A percentile compares a stretch with the other conserved stretches of the same genome.
Conservation (phyloP, 30 jellyfish, hydroid and myxozoan genomes). For the Aurelia coerulea region DNA sequence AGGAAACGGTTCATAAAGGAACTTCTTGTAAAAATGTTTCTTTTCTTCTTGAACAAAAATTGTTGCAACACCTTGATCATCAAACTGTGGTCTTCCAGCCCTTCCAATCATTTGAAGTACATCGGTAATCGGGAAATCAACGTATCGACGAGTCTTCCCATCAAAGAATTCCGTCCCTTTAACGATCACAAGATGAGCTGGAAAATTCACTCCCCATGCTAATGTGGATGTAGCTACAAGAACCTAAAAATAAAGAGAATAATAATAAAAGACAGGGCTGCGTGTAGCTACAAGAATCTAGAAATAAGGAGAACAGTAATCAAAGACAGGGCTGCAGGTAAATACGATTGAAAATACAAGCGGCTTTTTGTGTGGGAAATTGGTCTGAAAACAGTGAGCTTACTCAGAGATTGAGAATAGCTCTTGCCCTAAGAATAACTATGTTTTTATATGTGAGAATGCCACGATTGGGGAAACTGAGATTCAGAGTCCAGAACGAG, state of each 20-base stretch:
- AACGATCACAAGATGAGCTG: constrained; percentile 97
- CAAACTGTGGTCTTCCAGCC: constrained; percentile 99
- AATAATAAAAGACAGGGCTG: neutral
- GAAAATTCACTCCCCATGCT: constrained; percentile 99
- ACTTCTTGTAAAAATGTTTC: constrained; percentile 97
- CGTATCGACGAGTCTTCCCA: constrained; percentile 93
- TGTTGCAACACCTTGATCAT: constrained; percentile 97
- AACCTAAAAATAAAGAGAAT: constrained; percentile 51
- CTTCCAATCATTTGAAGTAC: constrained; percentile 99
- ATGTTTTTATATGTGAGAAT: too few species aligned
- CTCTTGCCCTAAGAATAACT: too few species aligned
- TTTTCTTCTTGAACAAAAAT: constrained; percentile 97
- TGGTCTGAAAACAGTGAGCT: too few species aligned
- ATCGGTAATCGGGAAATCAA: constrained; percentile 99
- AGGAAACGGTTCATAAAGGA: constrained; percentile 98
- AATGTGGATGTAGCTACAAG: constrained; percentile 96
- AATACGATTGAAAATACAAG: too few species aligned
- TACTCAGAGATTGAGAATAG: too few species aligned
- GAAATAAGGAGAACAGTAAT: neutral
- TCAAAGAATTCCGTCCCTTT: constrained; percentile 98
- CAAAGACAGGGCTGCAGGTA: neutral
- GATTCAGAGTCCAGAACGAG: too few species aligned
- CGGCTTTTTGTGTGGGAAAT: too few species aligned
- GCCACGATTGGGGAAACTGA: too few species aligned
- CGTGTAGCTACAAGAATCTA: constrained; percentile 90